These are phyloP conservation scores for Nibea coibor DNA, from an alignment of 2,113 vertebrate species.

Conservation along the genomic window DNA sequence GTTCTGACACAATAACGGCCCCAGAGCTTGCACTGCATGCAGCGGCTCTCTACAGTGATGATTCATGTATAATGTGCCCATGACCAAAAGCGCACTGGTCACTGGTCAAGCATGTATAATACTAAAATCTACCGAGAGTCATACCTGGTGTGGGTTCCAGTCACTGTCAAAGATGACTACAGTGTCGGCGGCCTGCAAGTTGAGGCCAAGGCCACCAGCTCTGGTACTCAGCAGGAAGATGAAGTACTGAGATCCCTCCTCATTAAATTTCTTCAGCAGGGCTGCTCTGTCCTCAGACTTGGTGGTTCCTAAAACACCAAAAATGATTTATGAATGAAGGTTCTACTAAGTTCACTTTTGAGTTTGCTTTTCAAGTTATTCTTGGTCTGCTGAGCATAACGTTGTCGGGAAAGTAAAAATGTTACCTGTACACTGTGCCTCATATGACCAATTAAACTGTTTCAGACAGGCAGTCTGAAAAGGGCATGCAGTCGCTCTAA, in stretches of 20 bases:
- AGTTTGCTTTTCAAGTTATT: background rate
- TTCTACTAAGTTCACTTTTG: background rate
- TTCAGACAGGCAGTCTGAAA: conserved; percentile 11
- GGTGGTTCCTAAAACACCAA: conserved; percentile 88
- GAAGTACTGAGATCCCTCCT: conserved; percentile 92
- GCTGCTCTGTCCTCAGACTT: conserved; percentile 94
- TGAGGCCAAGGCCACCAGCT: conserved; percentile 93
- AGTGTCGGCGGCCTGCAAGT: conserved; percentile 95
- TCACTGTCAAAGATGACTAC: conserved; percentile 98
- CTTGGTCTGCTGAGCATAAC: background rate
- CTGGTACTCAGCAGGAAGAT: conserved; percentile 96
- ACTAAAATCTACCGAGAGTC: background rate
- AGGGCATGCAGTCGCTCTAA: background rate
- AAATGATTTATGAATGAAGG: background rate
- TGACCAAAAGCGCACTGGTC: no score
- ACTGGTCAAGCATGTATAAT: no score
- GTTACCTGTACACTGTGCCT: background rate
- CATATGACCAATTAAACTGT: background rate
- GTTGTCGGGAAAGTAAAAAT: background rate
- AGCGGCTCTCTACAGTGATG: no score
- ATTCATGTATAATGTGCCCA: no score
- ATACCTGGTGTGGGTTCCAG: conserved; percentile 98
- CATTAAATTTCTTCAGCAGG: conserved; percentile 95
- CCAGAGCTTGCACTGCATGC: no score
- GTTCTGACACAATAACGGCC: no score